Base-by-base conservation (phyloP, 2,888 invertebrate genomes). In the Masnerella sp. region DNA sequence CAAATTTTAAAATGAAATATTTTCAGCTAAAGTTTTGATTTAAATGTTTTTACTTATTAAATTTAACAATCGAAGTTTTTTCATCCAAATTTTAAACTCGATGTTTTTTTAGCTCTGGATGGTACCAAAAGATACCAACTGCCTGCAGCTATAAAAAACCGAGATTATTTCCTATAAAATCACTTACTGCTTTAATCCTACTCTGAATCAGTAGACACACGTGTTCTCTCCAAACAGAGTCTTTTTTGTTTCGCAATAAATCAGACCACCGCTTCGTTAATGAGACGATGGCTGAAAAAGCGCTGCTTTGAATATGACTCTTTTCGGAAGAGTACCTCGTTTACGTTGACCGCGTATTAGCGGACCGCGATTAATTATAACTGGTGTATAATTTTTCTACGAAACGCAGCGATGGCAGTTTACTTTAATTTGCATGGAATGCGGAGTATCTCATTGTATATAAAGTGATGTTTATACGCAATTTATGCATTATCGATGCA, bases 351-450 rank as follows among this genome's bases (percentile, higher is more conserved):
- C 18, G 32, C 8, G 34, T 11, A 54, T 67, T 38, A 22, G 36
- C 51, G 20, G 9, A 38, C 8, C 8, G 14, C 32, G 56, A 68
- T 68, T 68, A 68, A 58, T 58, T 68, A 59, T 59, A 43, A 58
- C 38, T 14, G 36, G 11, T 14, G 14, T 36, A 38, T 43, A 59
- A 58, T 51, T 42, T 51, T 59, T 68, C 20, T 43, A n/a, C 22
- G 25, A 43, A 49, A 59, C 30, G 38, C 30, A 11, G 54, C n/a
- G n/a, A n/a, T n/a, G 22, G 30, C 30, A 47, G 38, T 68, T 59
- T 68, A 58, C 38, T 51, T 68, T 51, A 68, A 67, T 67, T 67
- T 67, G 65, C 65, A 40, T 49, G 32, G 65, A 67, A 67, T 56
- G 47, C 42, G 14, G 36, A 28, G 30, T 52, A 56, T 67, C 22